Conservation (phyloP, 1,140 invertebrate species). For the Eumaeus atala region DNA sequence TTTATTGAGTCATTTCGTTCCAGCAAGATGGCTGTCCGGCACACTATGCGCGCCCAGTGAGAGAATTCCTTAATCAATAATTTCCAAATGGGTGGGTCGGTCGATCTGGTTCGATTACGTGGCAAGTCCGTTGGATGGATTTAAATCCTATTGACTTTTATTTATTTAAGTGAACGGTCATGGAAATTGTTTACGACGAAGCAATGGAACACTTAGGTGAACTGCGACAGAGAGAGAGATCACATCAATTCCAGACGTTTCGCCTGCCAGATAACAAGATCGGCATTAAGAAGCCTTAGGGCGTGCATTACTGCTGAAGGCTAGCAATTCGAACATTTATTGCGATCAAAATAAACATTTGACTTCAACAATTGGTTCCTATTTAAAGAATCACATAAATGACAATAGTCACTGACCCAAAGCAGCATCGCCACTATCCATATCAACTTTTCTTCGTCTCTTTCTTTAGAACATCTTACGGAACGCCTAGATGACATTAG, state of each 20-base stretch:
- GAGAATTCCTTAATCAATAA: conserved; percentile 18
- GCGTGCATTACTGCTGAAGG: conserved; percentile 18
- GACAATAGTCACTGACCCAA: neutral
- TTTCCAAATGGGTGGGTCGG: conserved; percentile 28
- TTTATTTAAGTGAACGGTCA: conserved; percentile 29
- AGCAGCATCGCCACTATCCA: too few relatives aligned
- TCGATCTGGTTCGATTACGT: conserved; percentile 24
- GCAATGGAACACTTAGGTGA: conserved; percentile 12
- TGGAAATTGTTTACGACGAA: conserved; percentile 29
- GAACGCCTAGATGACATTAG: too few relatives aligned
- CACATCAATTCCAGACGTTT: conserved; percentile 21
- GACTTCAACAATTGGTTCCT: neutral
- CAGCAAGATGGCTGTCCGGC: conserved; percentile 21
- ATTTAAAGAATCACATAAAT: neutral
- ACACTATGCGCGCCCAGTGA: conserved; percentile 15
- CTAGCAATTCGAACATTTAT: conserved; percentile 17
- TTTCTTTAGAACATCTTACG: too few relatives aligned
- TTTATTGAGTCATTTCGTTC: conserved; percentile 16
- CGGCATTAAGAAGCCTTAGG: conserved; percentile 19
- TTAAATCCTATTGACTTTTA: conserved; percentile 31
- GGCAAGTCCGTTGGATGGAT: conserved; percentile 30
- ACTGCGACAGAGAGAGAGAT: conserved; percentile 20
- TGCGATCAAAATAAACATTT: neutral
- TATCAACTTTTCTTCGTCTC: too few relatives aligned
- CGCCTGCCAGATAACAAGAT: conserved; percentile 20